Base-by-base conservation (phyloP, 2,113 vertebrate species). In the Vimba vimba region DNA sequence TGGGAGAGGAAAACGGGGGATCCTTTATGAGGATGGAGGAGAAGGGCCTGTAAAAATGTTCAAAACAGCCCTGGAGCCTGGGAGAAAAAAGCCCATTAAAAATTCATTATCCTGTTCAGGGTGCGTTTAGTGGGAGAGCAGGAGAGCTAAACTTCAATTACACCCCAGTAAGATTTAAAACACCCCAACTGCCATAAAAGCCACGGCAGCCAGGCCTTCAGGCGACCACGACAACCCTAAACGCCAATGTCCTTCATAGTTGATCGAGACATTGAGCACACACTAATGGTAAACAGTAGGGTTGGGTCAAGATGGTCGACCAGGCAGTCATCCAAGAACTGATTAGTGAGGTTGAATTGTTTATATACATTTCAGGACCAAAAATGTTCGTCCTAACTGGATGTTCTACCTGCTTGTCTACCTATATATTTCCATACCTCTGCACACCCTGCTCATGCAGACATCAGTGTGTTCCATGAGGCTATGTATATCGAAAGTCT, bases 1-100 rank as follows among this genome's bases (percentile, higher is more conserved):
- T 96, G 93, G 62, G 85, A 71, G 78, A 86, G 69, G 94, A 96
- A 96, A 96, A 95, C 86, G 87, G 91, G 93, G 89, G 91, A 94
- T 92, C 91, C 87, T 94, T 94, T 94, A 94, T 89, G 90, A 89
- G 91, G 84, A 66, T 85, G 47, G 64, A 91, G 80, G 83, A 90
- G 86, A 90, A 91, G 90, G 91, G 91, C 88, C 88, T 93, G 77
- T 93, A 93, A 94, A 95, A 94, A 93, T 88, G 89, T 93, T 93
- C 90, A 93, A 91, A 94, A 93, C 90, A 89, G 88, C 86, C 83
- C 89, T 85, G 59, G 87, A 89, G 91, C 84, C 85, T 85, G 85
- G 15, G 33, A 85, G 81, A 77, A 78, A 85, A 86, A 77, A 92
- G 79, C 83, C 91, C 87, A 89, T 93, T 90, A 92, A 90, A 91